Evolutionary conservation across 2,113 vertebrate genomes (phyloP).

Genomic region (Hydrochoerus hydrochaeris): DNA sequence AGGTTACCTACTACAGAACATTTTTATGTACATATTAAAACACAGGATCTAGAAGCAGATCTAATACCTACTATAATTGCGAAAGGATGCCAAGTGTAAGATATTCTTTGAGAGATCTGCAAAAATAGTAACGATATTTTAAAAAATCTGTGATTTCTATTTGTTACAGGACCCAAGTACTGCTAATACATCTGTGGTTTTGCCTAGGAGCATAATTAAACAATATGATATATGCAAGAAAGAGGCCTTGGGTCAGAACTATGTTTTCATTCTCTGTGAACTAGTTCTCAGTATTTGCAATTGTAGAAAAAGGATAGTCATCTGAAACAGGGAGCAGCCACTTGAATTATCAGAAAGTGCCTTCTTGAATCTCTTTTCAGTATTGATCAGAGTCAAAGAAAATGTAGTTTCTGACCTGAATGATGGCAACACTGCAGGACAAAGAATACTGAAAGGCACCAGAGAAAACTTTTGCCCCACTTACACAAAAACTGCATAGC

Average conservation of each 20-base stretch:
- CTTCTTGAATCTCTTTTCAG: constrained; percentile 20
- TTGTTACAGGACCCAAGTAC: not conserved
- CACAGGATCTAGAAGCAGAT: not conserved
- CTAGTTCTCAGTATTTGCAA: constrained; percentile 25
- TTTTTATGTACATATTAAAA: not conserved
- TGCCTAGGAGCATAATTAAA: not conserved
- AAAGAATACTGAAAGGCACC: constrained; percentile 2
- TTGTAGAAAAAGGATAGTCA: constrained; percentile 25
- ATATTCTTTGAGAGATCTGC: not conserved
- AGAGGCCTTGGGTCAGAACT: not conserved
- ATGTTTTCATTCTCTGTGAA: not conserved
- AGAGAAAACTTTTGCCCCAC: constrained; percentile 72
- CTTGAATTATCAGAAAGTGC: constrained; percentile 52
- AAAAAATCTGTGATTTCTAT: not conserved
- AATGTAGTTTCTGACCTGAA: constrained; percentile 50
- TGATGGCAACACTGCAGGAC: constrained; percentile 62
- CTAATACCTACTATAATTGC: not conserved
- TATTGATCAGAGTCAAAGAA: constrained; percentile 44
- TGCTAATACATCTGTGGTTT: constrained; percentile 38
- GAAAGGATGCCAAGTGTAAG: not conserved
- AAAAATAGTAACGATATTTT: not conserved
- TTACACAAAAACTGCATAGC: constrained; percentile 48
- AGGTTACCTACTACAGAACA: not conserved
- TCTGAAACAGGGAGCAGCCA: constrained; percentile 13
- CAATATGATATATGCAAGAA: not conserved